phyloP scores from a whole-genome alignment of 2,888 invertebrate genomes.

The Dione vanillae region DNA sequence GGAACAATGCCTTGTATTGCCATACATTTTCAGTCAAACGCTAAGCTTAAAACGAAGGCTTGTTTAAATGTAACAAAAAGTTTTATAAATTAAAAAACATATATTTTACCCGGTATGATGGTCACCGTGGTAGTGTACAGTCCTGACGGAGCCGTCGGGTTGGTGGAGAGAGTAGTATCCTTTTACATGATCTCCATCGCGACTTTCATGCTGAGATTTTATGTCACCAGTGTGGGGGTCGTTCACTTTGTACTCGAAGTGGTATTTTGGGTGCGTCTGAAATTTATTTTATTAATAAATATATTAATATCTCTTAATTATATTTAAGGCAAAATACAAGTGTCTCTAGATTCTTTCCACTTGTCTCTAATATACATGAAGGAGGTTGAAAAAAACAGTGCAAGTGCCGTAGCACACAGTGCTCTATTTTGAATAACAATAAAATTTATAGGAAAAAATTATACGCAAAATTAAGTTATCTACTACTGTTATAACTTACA shows the following conservation, averaged over 20 bases:
- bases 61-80: too few species aligned
- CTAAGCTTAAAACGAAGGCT: too few species aligned
- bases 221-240: conserved; percentile 81
- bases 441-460: too few species aligned
- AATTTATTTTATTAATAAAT: conserved; percentile 1
- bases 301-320: neutral
- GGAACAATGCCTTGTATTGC: too few species aligned
- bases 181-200: conserved; percentile 72
- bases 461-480: neutral
- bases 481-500: conserved; percentile 12
- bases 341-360: too few species aligned
- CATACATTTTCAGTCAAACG: too few species aligned
- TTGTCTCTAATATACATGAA: too few species aligned
- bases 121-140: conserved; percentile 76
- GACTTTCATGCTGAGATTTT: conserved; percentile 73
- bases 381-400: too few species aligned
- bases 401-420: too few species aligned
- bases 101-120: conserved; percentile 48
- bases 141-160: conserved; percentile 79
- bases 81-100: too few species aligned
- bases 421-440: too few species aligned
- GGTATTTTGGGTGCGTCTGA: conserved; percentile 68
- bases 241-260: conserved; percentile 66
- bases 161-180: conserved; percentile 72
- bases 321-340: too few species aligned